phyloP scores from a whole-genome alignment of 2,113 vertebrate species.

The Neodon shergylaensis region DNA sequence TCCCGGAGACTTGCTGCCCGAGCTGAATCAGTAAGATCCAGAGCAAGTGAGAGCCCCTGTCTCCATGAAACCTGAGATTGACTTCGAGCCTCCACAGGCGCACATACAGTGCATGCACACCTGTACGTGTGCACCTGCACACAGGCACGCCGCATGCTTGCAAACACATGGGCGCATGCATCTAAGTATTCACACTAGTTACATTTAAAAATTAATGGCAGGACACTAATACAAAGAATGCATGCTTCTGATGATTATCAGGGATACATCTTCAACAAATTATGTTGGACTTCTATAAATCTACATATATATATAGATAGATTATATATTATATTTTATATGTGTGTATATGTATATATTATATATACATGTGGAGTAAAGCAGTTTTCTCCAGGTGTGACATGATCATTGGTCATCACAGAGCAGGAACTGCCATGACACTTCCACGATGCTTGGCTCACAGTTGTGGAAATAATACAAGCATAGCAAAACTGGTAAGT shows the following conservation, averaged over 20 bases:
- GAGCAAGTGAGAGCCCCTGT: background rate
- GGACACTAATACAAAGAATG: accelerated
- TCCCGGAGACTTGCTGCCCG: background rate
- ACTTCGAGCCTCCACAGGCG: background rate
- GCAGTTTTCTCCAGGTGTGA: background rate
- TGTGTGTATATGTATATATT: background rate
- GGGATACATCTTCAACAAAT: background rate
- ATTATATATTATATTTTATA: background rate
- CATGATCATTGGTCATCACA: background rate
- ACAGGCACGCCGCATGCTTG: background rate
- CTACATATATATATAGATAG: background rate
- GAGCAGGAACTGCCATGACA: background rate
- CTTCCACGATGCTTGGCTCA: background rate
- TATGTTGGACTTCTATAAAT: background rate
- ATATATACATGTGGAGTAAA: background rate
- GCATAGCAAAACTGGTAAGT: background rate
- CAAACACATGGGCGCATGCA: background rate
- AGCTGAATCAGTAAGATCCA: background rate
- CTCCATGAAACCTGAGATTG: background rate
- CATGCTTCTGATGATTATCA: background rate
- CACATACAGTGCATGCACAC: background rate
- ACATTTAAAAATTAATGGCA: background rate
- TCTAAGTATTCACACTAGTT: background rate
- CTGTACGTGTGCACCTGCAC: background rate
- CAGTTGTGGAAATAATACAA: background rate